Evolutionary conservation across 2,888 invertebrate species (phyloP), one percentile per base, ranked within the genome.

Genomic region (Eustalomyia histrio): DNA sequence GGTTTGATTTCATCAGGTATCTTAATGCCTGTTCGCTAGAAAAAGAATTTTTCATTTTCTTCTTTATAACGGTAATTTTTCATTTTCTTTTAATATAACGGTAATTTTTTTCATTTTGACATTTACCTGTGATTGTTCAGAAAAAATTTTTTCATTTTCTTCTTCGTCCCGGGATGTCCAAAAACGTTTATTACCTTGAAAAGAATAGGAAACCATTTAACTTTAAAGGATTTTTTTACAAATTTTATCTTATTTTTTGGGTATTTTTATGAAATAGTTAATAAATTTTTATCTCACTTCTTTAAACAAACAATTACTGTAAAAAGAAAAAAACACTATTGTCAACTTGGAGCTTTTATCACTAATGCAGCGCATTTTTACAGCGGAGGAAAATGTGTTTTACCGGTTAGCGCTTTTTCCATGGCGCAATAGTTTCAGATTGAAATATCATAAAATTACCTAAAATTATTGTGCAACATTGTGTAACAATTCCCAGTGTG

Each of bases 161-260:
- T 85, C 84, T 17, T 84, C 85, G 73, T 85, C 84, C 1, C 84
- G 84, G 0, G 82, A 81, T 6, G 76, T 84, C 86, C 85, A 86
- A 2, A 84, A 55, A 0, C 85, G 85, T 33, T 81, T 73, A 14
- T 71, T 71, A 0, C 85, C 86, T 76, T 84, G 85, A 78, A 85
- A 86, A 3, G 85, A 85, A 67, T 86, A 86, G 0, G 85, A 85
- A 7, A 85, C 84, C 86, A 86, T 86, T 55, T 60, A 10, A 4
- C n/a, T 47, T 47, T 5, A n/a, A 10, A 14, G 14, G 1, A 65
- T 14, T 24, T 14, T 33, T 35, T 55, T 12, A 57, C n/a, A n/a
- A 47, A 63, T 47, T 53, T 33, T 43, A 29, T 29, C 7, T 47
- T 58, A 39, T n/a, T 35, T n/a, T 43, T 61, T 16, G 50, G 53